phyloP scores from a whole-genome alignment of 2,797 vertebrate genomes.

The Syncerus caffer region DNA sequence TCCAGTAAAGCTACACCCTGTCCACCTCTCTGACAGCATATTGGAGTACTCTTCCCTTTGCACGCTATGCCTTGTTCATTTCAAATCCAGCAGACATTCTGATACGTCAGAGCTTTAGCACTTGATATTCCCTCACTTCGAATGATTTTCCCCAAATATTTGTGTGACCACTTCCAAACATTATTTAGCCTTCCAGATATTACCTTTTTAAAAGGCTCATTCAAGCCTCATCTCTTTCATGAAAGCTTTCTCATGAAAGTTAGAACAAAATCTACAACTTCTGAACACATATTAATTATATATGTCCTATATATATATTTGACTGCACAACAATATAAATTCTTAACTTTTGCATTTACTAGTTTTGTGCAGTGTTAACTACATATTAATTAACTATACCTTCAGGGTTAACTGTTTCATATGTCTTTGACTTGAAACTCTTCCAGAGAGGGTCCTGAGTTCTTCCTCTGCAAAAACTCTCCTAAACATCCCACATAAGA shows the following conservation, averaged over 20 bases:
- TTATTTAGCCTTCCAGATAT: background rate
- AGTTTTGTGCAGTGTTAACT: background rate
- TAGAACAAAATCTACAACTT: background rate
- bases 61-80: background rate
- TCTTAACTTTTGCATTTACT: background rate
- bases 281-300: background rate
- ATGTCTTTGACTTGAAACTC: background rate
- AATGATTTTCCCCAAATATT: background rate
- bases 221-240: background rate
- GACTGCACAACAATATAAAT: background rate
- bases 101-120: background rate
- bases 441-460: background rate
- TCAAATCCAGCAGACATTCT: background rate
- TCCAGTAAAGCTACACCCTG: background rate
- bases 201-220: background rate
- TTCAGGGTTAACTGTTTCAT: background rate
- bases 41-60: background rate
- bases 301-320: background rate
- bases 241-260: background rate
- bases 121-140: background rate
- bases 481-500: background rate
- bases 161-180: background rate
- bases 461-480: background rate
- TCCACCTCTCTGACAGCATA: background rate
- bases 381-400: background rate